phyloP scores from a whole-genome alignment of 2,113 vertebrate species.

The Solenodon paradoxus region DNA sequence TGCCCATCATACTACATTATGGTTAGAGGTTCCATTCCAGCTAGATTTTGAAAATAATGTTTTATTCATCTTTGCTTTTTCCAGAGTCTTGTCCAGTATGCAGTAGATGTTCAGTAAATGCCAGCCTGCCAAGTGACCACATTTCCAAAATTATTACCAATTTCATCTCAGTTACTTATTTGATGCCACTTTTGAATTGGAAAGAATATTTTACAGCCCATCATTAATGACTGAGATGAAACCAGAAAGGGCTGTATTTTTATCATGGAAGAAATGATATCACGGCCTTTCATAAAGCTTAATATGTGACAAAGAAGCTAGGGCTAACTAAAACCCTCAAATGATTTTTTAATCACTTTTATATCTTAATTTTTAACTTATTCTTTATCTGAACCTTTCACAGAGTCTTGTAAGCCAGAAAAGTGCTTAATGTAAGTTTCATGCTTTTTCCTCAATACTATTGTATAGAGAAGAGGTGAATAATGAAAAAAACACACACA shows the following conservation, averaged over 20 bases:
- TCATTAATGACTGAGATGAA: constrained; percentile 58
- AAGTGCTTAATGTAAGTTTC: neutral
- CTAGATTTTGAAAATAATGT: constrained; percentile 34
- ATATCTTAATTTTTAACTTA: constrained; percentile 42
- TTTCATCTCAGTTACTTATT: constrained; percentile 53
- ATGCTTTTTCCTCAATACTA: neutral
- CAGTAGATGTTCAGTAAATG: constrained; percentile 34
- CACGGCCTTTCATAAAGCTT: constrained; percentile 36
- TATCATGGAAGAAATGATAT: constrained; percentile 66
- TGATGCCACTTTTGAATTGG: constrained; percentile 55
- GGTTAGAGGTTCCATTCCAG: neutral
- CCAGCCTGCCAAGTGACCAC: constrained; percentile 49
- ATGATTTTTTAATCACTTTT: constrained; percentile 41
- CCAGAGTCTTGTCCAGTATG: neutral
- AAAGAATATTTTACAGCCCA: constrained; percentile 66
- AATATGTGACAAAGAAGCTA: neutral
- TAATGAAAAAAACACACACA: constrained; percentile 10
- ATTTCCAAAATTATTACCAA: constrained; percentile 63
- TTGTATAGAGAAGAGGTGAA: neutral
- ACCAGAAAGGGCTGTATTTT: constrained; percentile 48
- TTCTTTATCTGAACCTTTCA: constrained; percentile 36
- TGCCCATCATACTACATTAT: neutral
- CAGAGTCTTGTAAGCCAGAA: neutral
- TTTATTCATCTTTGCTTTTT: constrained; percentile 44
- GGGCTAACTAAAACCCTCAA: neutral